Percentiles rank a stretch among this genome's conserved stretches.
Evolutionary conservation across 1,140 invertebrate species (phyloP).

Genomic region (Phthorimaea operculella): DNA sequence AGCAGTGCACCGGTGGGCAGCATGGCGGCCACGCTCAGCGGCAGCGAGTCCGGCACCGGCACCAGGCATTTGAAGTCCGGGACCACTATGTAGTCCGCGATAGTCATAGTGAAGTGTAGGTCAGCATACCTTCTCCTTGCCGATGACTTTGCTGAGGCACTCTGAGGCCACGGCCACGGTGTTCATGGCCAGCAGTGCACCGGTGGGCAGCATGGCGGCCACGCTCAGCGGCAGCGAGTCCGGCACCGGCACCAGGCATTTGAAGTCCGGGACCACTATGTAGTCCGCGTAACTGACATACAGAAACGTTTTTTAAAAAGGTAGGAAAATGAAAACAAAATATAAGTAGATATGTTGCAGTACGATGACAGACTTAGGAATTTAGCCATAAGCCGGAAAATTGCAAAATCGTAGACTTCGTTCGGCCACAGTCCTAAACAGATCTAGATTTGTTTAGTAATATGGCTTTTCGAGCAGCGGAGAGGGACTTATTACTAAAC

Average conservation of each 20-base stretch:
- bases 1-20: constrained; percentile 87
- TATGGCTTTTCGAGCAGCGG: too few species aligned
- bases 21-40: constrained; percentile 89
- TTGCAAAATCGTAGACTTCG: too few species aligned
- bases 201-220: constrained; percentile 89
- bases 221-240: constrained; percentile 83
- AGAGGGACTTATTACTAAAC: too few species aligned
- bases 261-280: constrained; percentile 84
- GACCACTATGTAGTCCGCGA: constrained; percentile 74
- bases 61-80: constrained; percentile 85
- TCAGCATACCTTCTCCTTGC: constrained; percentile 64
- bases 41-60: constrained; percentile 81
- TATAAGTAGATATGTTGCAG: too few species aligned
- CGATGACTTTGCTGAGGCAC: constrained; percentile 74
- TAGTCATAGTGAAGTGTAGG: too few species aligned
- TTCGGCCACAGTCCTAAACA: too few species aligned
- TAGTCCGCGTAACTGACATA: constrained; percentile 73
- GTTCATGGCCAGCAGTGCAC: constrained; percentile 86
- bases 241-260: constrained; percentile 85
- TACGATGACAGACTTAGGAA: too few species aligned
- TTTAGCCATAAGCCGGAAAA: too few species aligned
- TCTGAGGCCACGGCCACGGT: constrained; percentile 79
- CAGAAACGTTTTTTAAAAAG: too few species aligned
- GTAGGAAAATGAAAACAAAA: too few species aligned
- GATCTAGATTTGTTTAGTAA: too few species aligned